Evolutionary conservation across 37 sponge, comb jelly and placozoan genomes (phyloP), one percentile per base, ranked within the genome.

Genomic region (Beroe ovata): DNA sequence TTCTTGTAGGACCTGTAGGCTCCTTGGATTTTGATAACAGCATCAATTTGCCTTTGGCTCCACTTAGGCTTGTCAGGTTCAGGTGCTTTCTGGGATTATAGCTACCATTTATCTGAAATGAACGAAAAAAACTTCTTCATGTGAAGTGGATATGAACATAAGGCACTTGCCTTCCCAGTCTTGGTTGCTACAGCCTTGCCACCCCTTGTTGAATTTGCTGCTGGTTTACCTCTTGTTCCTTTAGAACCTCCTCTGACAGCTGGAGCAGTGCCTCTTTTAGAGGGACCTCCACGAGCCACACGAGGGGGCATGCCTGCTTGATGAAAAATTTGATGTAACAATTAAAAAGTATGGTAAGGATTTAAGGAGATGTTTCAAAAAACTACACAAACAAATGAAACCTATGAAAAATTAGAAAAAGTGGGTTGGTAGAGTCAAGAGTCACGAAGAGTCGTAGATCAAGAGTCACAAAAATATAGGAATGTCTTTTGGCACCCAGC

Each of bases 21-120:
- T 39, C 40, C 40, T 19, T 77, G 84, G 14, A 77, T 77, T 19
- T 41, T 77, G 11, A 42, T 25, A 39, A 58, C 84, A 23, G 84
- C 34, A 21, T 39, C 54, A 4, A 77, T 42, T 42, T 77, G 54
- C 23, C 40, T 25, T 40, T 11, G 38, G 33, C 38, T 77, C 84
- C 84, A 77, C 21, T 77, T 77, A 21, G 84, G 84, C 22, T 77
- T 77, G 2, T 77, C 84, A 34, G 69, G 69, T 23, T 77, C 84
- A 34, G 69, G 69, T 30, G 25, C 30, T 32, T 66, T 66, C 69
- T 66, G 35, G 30, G 63, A 61, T 20, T 3, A 25, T 22, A 47
- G 54, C 11, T 47, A 47, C 11, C n/a, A n/a, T n/a, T n/a, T n/a
- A n/a, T n/a, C n/a, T n/a, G n/a, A n/a, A n/a, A n/a, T n/a, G n/a